Conservation (phyloP, 1,140 invertebrate genomes). For the Danaus plexippus region DNA sequence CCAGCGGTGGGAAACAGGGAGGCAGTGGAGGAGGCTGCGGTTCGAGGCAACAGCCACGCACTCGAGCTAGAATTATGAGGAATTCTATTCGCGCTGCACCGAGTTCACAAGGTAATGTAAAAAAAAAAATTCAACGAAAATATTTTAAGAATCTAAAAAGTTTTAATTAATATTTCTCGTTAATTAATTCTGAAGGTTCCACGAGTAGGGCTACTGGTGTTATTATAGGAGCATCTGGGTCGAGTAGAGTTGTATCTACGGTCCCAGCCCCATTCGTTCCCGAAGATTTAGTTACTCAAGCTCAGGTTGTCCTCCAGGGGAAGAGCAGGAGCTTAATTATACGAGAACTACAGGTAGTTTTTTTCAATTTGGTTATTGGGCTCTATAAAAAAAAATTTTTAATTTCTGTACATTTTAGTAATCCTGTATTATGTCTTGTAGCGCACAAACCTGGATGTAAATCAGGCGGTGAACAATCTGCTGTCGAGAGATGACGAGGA, state of each 20-base stretch:
- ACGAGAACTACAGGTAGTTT: constrained; percentile 91
- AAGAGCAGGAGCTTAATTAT: constrained; percentile 99
- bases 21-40: constrained; percentile 66
- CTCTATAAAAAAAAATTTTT: background rate
- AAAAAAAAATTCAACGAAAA: too few species aligned
- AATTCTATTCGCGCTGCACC: constrained; percentile 71
- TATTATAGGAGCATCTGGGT: constrained; percentile 86
- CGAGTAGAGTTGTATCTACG: constrained; percentile 84
- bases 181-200: constrained; percentile 40
- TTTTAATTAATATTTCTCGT: constrained; percentile 1
- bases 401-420: background rate
- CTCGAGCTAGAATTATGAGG: constrained; percentile 82
- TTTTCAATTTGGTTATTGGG: too few species aligned
- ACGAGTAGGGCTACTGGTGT: constrained; percentile 82
- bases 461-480: constrained; percentile 98
- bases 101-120: constrained; percentile 61
- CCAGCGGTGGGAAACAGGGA: constrained; percentile 52
- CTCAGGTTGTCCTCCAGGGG: constrained; percentile 94
- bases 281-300: constrained; percentile 92
- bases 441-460: constrained; percentile 97
- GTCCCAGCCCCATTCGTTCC: constrained; percentile 97
- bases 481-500: constrained; percentile 98
- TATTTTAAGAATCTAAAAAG: too few species aligned
- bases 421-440: constrained; percentile 45
- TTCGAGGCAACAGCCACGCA: constrained; percentile 77